Evolutionary conservation across 2,888 invertebrate genomes (phyloP), one percentile per base, ranked within the genome.

Genomic region (Petrolisthes manimaculis): DNA sequence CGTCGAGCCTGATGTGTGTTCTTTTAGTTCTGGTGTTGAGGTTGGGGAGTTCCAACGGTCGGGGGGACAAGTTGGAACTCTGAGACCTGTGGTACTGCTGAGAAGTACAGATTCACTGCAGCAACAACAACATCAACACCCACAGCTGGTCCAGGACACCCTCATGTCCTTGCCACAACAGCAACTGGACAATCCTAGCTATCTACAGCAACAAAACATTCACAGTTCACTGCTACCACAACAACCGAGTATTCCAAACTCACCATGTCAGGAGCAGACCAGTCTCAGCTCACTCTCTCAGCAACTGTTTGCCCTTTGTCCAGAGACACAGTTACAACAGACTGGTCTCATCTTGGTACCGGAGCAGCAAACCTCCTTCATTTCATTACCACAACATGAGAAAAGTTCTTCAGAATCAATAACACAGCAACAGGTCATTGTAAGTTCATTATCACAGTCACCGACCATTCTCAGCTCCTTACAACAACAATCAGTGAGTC

Each of bases 81-180:
- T 71, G 71, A 21, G 21, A 5, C 71, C n/a, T 6, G n/a, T 71
- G 14, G 3, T 21, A 21, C n/a, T 3, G 6, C 8, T 8, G 71
- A 8, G 71, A 8, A 8, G 6, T 8, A 2, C 37, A 2, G 37
- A 37, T 37, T 37, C 37, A 37, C 37, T 37, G 37, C 37, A 37
- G 37, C 37, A 37, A 37, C 18, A 18, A 21, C 71, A 71, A 8
- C 14, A 21, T 8, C n/a, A 71, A 5, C 14, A 18, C 6, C 71
- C 71, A n/a, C 71, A 71, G 21, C 21, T 71, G 71, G 71, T 71
- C 6, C 71, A 71, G 71, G 71, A 71, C 21, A 21, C 71, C 71
- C 71, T 71, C 21, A 71, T 1, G n/a, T 71, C 71, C 14, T 21
- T 71, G n/a, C 71, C 71, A n/a, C 14, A 21, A n/a, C 14, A 21